Conservation (phyloP, 2,888 invertebrate genomes). For the Amphipyra tragopoginis region DNA sequence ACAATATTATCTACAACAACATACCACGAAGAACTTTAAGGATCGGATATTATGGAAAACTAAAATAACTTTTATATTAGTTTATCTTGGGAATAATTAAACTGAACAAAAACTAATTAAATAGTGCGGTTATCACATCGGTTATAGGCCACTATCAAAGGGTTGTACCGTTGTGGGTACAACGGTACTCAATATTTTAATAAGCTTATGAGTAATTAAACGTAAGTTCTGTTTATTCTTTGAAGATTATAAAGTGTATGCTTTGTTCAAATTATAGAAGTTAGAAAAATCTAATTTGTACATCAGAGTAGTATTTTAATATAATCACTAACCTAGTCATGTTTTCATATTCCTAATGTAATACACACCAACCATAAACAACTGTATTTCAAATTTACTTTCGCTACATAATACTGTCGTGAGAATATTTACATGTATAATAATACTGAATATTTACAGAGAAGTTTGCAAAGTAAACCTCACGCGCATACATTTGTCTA, state of each 20-base stretch:
- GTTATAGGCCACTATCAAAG: constrained; percentile 3
- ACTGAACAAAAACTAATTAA: constrained; percentile 39
- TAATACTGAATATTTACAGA: not conserved
- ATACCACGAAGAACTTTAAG: not conserved
- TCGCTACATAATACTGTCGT: not conserved
- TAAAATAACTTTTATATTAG: constrained; percentile 27
- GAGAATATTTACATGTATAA: constrained; percentile 12
- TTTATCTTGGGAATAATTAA: constrained; percentile 30
- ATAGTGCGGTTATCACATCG: constrained; percentile 26
- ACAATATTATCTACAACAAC: not conserved
- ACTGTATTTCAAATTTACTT: not conserved
- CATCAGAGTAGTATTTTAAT: no score
- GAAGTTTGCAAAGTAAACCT: constrained; percentile 19
- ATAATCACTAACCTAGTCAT: no score
- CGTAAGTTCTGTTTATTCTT: not conserved
- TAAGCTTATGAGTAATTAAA: constrained; percentile 5
- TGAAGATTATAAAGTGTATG: not conserved
- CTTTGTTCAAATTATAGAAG: no score
- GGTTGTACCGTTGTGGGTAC: no score
- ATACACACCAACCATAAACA: not conserved
- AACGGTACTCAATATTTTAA: constrained; percentile 15
- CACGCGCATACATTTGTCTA: constrained; percentile 61
- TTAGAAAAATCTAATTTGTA: no score
- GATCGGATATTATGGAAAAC: not conserved
- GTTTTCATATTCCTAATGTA: not conserved